These are phyloP conservation scores for Steatocranus sp. DNA, from an alignment of 2,797 vertebrate genomes.

Conservation along the genomic window DNA sequence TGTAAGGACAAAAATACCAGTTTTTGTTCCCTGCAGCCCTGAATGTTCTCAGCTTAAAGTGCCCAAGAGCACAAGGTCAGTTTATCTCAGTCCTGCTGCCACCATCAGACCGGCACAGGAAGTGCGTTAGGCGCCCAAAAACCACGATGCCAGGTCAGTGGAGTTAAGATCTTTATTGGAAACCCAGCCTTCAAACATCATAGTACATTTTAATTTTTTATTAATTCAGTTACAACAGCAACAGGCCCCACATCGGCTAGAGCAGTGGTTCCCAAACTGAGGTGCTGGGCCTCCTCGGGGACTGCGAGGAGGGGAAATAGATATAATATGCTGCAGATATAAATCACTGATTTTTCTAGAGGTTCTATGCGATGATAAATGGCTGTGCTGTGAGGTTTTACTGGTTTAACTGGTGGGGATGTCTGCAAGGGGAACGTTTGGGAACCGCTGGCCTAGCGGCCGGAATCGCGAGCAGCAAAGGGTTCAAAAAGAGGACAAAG, in stretches of 20 bases:
- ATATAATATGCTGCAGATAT: not conserved
- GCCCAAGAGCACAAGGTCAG: not conserved
- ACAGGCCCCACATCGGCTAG: not conserved
- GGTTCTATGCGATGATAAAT: not conserved
- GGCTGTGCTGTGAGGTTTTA: slow-evolving; percentile 30
- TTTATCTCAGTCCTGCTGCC: not conserved
- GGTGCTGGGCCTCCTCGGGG: not conserved
- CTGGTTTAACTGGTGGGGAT: not conserved
- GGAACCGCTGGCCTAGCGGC: slow-evolving; percentile 32
- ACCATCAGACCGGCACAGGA: not conserved
- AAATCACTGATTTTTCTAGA: not conserved
- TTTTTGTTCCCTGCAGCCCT: not conserved
- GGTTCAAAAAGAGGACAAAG: not conserved
- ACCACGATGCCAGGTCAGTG: slow-evolving; percentile 9
- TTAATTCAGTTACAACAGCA: slow-evolving; percentile 38
- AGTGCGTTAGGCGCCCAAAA: not conserved
- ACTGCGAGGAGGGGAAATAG: not conserved
- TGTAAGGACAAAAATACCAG: not conserved
- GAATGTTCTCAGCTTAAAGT: not conserved
- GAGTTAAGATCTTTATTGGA: slow-evolving; percentile 72
- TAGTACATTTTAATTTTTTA: slow-evolving; percentile 37
- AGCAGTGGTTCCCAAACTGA: slow-evolving; percentile 47
- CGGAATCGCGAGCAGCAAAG: not conserved
- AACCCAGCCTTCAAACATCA: slow-evolving; percentile 62
- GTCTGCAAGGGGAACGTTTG: not conserved